Evolutionary conservation across 2,113 vertebrate genomes (phyloP), one percentile per base, ranked within the genome.

Genomic region (Pomatostomus ruficeps): DNA sequence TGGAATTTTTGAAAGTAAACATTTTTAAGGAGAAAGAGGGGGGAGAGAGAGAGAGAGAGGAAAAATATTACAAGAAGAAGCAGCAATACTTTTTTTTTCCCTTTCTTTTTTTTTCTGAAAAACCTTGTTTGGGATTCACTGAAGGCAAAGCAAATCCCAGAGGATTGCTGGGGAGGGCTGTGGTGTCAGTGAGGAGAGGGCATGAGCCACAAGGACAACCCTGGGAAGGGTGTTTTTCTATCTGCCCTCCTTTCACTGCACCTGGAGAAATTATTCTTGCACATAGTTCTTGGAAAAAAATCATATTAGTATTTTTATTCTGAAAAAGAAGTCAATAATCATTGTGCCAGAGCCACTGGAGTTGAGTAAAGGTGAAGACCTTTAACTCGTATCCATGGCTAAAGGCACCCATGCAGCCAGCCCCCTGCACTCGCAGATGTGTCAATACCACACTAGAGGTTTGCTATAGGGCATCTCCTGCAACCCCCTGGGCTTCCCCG

Each of bases 1-100:
- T 96, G 96, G 85, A 95, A 97, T 95, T 93, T 96, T 89, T 94
- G 85, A 91, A 95, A 97, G 91, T 91, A 93, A 96, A 95, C 91
- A 97, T 95, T 97, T 97, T 93, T 89, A 88, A 93, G 92, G 76
- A 91, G 78, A 54, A 94, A 62, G n/a, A 11, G 55, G 10, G 42
- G 62, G 24, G 71, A 42, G 66, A 77, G 65, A 73, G 88, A n/a
- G n/a, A 73, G 61, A 65, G 70, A 70, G 62, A 90, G 70, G 68
- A 83, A 95, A 96, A 91, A 78, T 83, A 87, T 88, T 81, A 93
- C 84, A 74, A 93, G 85, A 91, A 95, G 92, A 72, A 97, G 92
- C 87, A 97, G 96, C 97, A 97, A 98, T 97, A 97, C 96, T 49
- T 85, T 85, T 78, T 86, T 82, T 68, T 75, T 18, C 8, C 22